phyloP scores from a whole-genome alignment of 1,140 invertebrate species.

The Colletes gigas region DNA sequence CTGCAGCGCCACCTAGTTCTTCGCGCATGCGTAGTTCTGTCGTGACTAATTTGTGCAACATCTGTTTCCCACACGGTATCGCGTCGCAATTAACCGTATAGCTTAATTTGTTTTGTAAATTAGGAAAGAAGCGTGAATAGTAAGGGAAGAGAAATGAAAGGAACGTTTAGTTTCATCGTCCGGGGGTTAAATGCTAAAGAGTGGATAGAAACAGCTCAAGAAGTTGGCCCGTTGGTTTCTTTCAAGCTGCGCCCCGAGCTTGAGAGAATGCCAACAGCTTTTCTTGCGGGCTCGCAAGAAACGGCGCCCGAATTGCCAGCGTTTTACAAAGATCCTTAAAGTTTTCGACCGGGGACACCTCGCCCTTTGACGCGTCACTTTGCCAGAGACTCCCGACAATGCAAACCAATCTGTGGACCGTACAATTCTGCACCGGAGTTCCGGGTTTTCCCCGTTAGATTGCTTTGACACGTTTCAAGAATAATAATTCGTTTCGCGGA shows the following conservation, averaged over 20 bases:
- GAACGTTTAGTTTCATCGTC: constrained; percentile 34
- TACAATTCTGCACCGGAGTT: constrained; percentile 10
- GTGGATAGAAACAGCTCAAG: constrained; percentile 23
- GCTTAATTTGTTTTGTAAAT: too few relatives aligned
- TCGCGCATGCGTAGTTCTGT: too few relatives aligned
- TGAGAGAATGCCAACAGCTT: constrained; percentile 35
- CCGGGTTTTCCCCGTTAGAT: background rate
- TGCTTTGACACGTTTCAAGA: background rate
- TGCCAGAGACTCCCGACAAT: constrained; percentile 1
- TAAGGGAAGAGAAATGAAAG: constrained; percentile 12
- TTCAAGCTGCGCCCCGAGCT: background rate
- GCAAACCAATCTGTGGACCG: constrained; percentile 31
- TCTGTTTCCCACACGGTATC: too few relatives aligned
- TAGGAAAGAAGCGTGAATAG: too few relatives aligned
- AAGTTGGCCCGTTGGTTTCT: constrained; percentile 18
- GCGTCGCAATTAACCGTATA: too few relatives aligned
- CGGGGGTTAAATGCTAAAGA: background rate
- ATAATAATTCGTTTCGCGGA: background rate
- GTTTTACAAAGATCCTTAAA: constrained; percentile 44
- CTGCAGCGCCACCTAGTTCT: too few relatives aligned
- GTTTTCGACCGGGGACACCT: constrained; percentile 31
- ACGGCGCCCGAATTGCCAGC: constrained; percentile 23
- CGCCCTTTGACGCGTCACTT: constrained; percentile 22
- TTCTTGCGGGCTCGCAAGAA: constrained; percentile 37
- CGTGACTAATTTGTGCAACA: too few relatives aligned